Base-by-base conservation (phyloP, 2,113 vertebrate species). In the Sebastes schlegelii region DNA sequence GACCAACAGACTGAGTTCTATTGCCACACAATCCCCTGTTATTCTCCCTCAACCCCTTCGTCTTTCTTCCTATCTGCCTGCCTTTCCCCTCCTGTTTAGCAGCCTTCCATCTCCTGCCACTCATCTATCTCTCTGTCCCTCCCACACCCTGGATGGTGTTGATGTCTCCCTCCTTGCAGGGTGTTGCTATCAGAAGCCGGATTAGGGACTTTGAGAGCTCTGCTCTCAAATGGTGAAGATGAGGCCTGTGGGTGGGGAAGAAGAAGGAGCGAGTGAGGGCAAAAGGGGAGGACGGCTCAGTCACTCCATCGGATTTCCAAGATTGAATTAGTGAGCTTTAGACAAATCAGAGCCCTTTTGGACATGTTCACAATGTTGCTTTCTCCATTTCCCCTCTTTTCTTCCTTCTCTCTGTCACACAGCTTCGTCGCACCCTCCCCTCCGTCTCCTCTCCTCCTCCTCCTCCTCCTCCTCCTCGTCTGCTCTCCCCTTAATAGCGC, bases 321-420 rank as follows among this genome's bases (percentile, higher is more conserved):
- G 91, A 94, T 93, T 94, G 91, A 95, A 93, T 95, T 93, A 92
- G 84, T 76, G 80, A 86, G 87, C 80, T 91, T 91, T 74, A 83
- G 89, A 86, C 82, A 72, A 87, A 90, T 80, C 71, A 49, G 78
- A 81, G 58, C 70, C 60, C 79, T 91, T 86, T 89, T 82, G 73
- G 83, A 88, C 79, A 86, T 74, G 77, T 82, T 82, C 73, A 69
- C 83, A 69, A 23, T 84, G 65, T 85, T 62, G 23, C 45, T 67
- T 52, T 68, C 63, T 63, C 79, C 48, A 21, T 79, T 80, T 62
- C 49, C 46, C 68, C 49, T 45, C 23, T 68, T 67, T 63, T 68
- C 34, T 49, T 69, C 76, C 67, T 52, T 14, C 34, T 83, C 57
- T 55, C 26, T 14, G 40, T 58, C 19, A 57, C 55, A 16, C 60